Conservation (phyloP, 2,797 vertebrate species). For the Chloroceryle amazona region DNA sequence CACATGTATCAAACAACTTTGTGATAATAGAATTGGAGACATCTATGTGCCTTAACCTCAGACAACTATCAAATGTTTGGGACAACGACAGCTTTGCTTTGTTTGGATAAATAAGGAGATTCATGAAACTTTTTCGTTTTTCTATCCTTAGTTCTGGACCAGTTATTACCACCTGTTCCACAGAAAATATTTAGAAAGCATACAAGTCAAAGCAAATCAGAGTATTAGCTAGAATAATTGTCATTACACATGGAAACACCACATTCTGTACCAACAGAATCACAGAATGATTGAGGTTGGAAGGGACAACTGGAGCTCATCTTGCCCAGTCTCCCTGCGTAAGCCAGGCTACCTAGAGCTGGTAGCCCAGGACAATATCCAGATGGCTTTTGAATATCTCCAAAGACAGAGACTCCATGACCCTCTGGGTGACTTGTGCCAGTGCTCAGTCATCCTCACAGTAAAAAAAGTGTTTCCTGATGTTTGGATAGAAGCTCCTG, state of each 20-base stretch:
- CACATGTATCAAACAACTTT: slow-evolving; percentile 22
- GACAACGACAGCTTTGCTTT: neutral
- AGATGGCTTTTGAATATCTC: neutral
- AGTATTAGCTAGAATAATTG: neutral
- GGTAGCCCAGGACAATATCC: neutral
- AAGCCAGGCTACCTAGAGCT: neutral
- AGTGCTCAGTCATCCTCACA: neutral
- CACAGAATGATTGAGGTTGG: neutral
- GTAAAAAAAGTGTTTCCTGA: neutral
- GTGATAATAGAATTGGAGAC: neutral
- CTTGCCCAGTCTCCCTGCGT: neutral
- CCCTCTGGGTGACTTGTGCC: neutral
- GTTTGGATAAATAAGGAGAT: neutral
- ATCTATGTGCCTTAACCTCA: neutral
- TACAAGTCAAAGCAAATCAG: neutral
- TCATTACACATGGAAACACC: neutral
- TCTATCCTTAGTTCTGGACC: neutral
- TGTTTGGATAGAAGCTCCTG: neutral
- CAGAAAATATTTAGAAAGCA: neutral
- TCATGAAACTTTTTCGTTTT: neutral
- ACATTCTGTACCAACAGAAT: neutral
- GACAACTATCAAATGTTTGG: neutral
- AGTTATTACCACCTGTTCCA: neutral
- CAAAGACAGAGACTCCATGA: neutral
- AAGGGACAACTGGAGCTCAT: neutral